Percentiles rank a stretch among this genome's conserved stretches.
phyloP scores from a whole-genome alignment of 2,888 invertebrate genomes.

The Apamea crenata region DNA sequence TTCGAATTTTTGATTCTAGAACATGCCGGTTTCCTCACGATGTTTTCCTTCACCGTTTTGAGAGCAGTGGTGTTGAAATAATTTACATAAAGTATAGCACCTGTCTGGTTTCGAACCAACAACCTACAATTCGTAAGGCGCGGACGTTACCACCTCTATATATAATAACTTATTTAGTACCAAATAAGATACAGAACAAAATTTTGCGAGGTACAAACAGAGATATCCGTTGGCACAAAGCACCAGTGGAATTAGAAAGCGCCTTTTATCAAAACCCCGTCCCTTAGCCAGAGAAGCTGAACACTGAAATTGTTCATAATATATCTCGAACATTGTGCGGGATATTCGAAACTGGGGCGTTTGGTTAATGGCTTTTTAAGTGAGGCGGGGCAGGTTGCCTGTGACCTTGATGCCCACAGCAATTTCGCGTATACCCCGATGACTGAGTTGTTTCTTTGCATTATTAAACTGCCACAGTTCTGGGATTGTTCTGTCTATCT shows the following conservation, averaged over 20 bases:
- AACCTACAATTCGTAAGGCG: too few relatives aligned
- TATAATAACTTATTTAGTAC: neutral
- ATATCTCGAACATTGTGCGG: conserved; percentile 66
- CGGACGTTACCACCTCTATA: neutral
- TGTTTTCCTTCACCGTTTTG: too few relatives aligned
- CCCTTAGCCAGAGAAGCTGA: conserved; percentile 19
- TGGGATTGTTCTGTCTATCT: neutral
- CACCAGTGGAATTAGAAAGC: conserved; percentile 18
- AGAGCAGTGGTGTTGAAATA: too few relatives aligned
- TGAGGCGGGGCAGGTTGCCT: conserved; percentile 68
- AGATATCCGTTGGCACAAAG: neutral
- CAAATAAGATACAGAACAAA: neutral
- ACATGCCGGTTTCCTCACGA: too few relatives aligned
- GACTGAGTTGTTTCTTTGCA: conserved; percentile 64
- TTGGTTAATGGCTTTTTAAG: conserved; percentile 78
- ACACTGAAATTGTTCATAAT: conserved; percentile 57
- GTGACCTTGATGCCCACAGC: conserved; percentile 60
- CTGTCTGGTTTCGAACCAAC: too few relatives aligned
- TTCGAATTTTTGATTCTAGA: too few relatives aligned
- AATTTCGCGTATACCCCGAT: conserved; percentile 68
- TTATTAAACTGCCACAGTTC: conserved; percentile 53
- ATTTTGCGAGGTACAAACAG: neutral
- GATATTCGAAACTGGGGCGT: conserved; percentile 61
- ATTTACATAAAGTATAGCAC: too few relatives aligned
- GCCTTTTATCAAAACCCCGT: conserved; percentile 33